A percentile compares a stretch with the other conserved stretches of the same genome.
Evolutionary conservation across 1,140 invertebrate genomes (phyloP).

Genomic region (Apis laboriosa): DNA sequence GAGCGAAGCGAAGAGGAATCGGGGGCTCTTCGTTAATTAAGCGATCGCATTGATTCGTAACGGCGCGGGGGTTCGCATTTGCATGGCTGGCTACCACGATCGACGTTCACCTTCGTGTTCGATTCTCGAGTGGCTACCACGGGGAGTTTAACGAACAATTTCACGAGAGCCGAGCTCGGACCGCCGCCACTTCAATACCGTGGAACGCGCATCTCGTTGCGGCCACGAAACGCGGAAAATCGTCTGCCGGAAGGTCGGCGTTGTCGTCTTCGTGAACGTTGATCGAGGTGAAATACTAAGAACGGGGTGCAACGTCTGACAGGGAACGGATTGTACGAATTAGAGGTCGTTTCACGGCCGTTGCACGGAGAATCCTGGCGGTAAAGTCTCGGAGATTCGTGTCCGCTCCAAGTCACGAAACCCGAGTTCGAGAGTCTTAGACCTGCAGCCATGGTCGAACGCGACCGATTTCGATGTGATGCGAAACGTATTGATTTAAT

Average conservation of each 20-base stretch:
- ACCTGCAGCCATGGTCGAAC: slow-evolving; percentile 23
- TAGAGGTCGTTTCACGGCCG: slow-evolving; percentile 1
- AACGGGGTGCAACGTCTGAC: background rate
- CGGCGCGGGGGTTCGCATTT: slow-evolving; percentile 55
- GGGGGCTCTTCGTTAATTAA: slow-evolving; percentile 62
- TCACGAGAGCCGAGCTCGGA: slow-evolving; percentile 34
- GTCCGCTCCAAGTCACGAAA: slow-evolving; percentile 10
- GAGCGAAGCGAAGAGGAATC: slow-evolving; percentile 19
- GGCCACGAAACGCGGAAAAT: background rate
- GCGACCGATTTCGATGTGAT: slow-evolving; percentile 6
- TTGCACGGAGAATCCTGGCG: background rate
- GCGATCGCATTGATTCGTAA: slow-evolving; percentile 66
- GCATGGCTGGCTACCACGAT: slow-evolving; percentile 52
- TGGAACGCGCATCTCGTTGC: background rate
- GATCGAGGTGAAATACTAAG: background rate
- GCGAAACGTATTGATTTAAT: slow-evolving; percentile 36
- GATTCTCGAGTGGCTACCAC: slow-evolving; percentile 42
- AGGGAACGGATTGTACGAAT: slow-evolving; percentile 6
- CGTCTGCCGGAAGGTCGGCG: background rate
- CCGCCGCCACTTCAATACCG: slow-evolving; percentile 4
- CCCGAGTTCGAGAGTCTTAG: background rate
- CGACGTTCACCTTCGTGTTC: slow-evolving; percentile 46
- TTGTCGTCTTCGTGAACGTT: background rate
- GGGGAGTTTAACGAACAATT: slow-evolving; percentile 47
- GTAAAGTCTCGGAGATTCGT: slow-evolving; percentile 16